Percentiles rank a stretch among this genome's conserved stretches.
phyloP scores from a whole-genome alignment of 2,113 vertebrate genomes.

The Neoarius graeffei region DNA sequence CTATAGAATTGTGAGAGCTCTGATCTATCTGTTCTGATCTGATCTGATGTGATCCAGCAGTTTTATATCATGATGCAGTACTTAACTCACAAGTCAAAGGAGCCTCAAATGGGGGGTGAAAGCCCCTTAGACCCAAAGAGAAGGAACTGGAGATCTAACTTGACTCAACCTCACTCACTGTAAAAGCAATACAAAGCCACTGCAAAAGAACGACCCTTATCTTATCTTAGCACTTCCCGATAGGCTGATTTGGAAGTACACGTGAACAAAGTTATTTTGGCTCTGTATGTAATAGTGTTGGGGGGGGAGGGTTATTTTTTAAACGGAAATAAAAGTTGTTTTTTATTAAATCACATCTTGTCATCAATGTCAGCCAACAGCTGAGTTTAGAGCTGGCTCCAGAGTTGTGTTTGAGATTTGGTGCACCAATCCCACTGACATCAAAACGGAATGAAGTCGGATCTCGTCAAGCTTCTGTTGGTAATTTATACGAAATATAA shows the following conservation, averaged over 20 bases:
- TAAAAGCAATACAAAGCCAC: constrained; percentile 79
- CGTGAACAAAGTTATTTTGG: constrained; percentile 70
- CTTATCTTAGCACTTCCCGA: constrained; percentile 79
- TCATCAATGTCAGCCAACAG: neutral
- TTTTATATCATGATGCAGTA: constrained; percentile 72
- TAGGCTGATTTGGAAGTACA: constrained; percentile 71
- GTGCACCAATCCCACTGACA: neutral
- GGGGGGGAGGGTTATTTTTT: constrained; percentile 79
- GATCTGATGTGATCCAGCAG: constrained; percentile 33
- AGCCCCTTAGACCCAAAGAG: constrained; percentile 12
- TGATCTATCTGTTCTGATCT: neutral
- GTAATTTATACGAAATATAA: neutral
- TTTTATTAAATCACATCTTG: constrained; percentile 66
- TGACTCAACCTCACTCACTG: constrained; percentile 72
- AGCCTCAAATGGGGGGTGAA: constrained; percentile 61
- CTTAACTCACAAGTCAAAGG: constrained; percentile 70
- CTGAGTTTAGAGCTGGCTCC: neutral
- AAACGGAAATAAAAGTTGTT: constrained; percentile 75
- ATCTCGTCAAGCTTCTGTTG: neutral
- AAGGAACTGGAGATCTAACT: constrained; percentile 51
- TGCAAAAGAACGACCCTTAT: constrained; percentile 73
- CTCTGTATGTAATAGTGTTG: constrained; percentile 76
- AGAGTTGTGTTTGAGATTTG: neutral
- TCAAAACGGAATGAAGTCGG: neutral
- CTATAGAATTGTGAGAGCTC: neutral